phyloP scores from a whole-genome alignment of 1,140 invertebrate genomes.

The Drosophila melanica region DNA sequence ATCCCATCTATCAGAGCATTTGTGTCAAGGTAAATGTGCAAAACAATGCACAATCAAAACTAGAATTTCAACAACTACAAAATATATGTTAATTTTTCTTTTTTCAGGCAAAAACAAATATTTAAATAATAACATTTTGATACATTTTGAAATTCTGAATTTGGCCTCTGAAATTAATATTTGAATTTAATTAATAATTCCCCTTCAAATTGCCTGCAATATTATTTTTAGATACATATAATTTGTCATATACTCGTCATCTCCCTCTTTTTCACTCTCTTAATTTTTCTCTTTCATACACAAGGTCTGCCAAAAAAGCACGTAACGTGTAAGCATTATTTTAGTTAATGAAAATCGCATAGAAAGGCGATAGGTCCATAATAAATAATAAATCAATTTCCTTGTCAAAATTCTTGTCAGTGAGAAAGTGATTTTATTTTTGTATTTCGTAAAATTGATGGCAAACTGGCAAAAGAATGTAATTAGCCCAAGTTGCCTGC shows the following conservation, averaged over 20 bases:
- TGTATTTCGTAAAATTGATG: constrained; percentile 11
- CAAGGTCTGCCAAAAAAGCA: no score
- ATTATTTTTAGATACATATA: no score
- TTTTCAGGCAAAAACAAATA: no score
- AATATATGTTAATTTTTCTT: no score
- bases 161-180: no score
- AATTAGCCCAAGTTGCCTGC: constrained; percentile 7
- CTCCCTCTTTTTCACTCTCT: background rate
- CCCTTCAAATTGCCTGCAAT: no score
- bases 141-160: no score
- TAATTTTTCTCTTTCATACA: background rate
- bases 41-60: no score
- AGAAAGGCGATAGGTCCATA: background rate
- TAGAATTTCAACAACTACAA: no score
- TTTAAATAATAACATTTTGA: no score
- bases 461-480: constrained; percentile 14
- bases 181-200: no score
- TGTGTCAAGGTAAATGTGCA: background rate
- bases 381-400: background rate
- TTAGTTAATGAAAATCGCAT: constrained; percentile 1
- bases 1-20: constrained; percentile 27
- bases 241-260: no score
- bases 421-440: constrained; percentile 1
- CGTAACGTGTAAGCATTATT: background rate
- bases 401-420: background rate